Evolutionary conservation across 2,113 vertebrate species (phyloP).

Genomic region (Corydoras sp.): DNA sequence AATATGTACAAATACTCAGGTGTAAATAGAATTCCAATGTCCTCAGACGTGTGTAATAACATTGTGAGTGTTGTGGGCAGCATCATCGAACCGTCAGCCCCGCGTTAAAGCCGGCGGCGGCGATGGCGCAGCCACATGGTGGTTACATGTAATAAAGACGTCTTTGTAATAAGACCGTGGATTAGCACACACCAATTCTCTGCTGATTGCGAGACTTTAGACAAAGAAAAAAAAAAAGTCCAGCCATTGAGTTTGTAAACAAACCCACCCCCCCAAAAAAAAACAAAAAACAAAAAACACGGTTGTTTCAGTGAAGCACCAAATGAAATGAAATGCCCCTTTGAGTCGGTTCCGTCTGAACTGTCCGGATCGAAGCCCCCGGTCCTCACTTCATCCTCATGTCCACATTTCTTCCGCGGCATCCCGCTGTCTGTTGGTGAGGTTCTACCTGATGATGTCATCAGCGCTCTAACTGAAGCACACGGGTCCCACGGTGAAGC

Average conservation of each 20-base stretch:
- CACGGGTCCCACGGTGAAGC: constrained; percentile 76
- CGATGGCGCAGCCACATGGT: constrained; percentile 38
- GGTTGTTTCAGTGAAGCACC: constrained; percentile 27
- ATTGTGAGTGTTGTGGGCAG: too few relatives aligned
- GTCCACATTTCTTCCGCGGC: constrained; percentile 15
- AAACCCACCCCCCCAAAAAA: too few relatives aligned
- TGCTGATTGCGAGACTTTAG: too few relatives aligned
- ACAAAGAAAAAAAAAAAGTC: too few relatives aligned
- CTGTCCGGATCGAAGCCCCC: constrained; percentile 18
- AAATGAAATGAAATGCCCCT: constrained; percentile 17
- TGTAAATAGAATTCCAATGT: too few relatives aligned
- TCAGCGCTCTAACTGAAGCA: constrained; percentile 74
- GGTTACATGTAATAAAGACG: constrained; percentile 32
- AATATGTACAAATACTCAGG: too few relatives aligned
- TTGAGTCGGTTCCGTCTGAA: neutral
- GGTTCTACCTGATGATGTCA: neutral
- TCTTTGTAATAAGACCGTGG: too few relatives aligned
- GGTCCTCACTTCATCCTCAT: constrained; percentile 31
- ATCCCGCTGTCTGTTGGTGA: constrained; percentile 5
- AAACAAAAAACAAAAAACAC: neutral
- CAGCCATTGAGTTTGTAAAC: constrained; percentile 56
- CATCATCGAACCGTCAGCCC: too few relatives aligned
- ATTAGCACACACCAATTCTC: too few relatives aligned
- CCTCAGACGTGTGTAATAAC: too few relatives aligned
- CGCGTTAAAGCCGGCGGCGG: too few relatives aligned